Evolutionary conservation across 1,140 invertebrate genomes (phyloP).

Genomic region (Vanessa atalanta): DNA sequence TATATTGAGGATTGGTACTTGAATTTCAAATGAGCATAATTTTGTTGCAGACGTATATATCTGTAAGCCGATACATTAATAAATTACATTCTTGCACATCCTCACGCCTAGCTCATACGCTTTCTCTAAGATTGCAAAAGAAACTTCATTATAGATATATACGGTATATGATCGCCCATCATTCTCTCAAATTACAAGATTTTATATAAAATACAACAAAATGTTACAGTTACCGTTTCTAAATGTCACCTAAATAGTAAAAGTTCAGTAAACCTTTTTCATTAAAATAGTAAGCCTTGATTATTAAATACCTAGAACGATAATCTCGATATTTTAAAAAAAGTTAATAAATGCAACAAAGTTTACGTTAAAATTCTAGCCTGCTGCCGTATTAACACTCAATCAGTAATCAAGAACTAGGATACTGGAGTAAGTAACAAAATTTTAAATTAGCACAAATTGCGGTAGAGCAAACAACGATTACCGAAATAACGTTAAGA

Average conservation of each 20-base stretch:
- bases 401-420: conserved; percentile 10
- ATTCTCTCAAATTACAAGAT: not conserved
- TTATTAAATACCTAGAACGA: not conserved
- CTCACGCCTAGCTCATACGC: conserved; percentile 35
- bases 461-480: conserved; percentile 37
- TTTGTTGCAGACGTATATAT: conserved; percentile 34
- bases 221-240: no score
- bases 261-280: no score
- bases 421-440: conserved; percentile 16
- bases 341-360: not conserved
- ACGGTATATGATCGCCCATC: not conserved
- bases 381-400: conserved; percentile 1
- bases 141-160: conserved; percentile 26
- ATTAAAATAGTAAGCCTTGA: not conserved
- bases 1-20: conserved; percentile 16
- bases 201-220: not conserved
- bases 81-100: conserved; percentile 51
- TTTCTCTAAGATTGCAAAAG: conserved; percentile 45
- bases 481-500: conserved; percentile 48
- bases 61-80: conserved; percentile 40
- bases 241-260: no score
- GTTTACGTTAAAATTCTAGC: not conserved
- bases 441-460: conserved; percentile 43
- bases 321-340: not conserved
- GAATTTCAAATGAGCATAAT: conserved; percentile 31